These are phyloP conservation scores for Gymnothorax reevesii DNA, from an alignment of 2,797 vertebrate genomes.

Conservation along the genomic window DNA sequence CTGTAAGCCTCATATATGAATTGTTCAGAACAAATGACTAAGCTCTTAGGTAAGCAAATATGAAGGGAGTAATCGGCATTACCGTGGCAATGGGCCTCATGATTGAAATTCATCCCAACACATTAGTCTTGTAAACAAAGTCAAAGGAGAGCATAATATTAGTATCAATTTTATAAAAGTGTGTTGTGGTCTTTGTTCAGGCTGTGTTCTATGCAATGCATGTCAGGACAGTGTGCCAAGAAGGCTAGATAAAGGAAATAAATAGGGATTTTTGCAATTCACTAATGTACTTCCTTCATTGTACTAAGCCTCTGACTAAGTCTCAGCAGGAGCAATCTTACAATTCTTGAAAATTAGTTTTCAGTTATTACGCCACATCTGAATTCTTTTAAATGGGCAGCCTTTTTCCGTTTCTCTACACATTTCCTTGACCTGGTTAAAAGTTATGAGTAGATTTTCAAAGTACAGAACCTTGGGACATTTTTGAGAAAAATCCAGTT, in stretches of 20 bases:
- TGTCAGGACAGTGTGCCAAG: background rate
- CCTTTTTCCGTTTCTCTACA: no score
- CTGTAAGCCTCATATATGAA: background rate
- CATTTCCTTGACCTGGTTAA: no score
- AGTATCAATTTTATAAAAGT: background rate
- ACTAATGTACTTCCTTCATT: background rate
- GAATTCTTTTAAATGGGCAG: no score
- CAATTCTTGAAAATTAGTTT: background rate
- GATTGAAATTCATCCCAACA: background rate
- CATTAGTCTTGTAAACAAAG: slow-evolving; percentile 18
- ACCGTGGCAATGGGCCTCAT: slow-evolving; percentile 38
- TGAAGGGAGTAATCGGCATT: slow-evolving; percentile 9
- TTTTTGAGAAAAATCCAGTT: no score
- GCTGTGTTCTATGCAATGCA: slow-evolving; percentile 6
- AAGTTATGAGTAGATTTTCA: no score
- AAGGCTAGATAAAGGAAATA: background rate
- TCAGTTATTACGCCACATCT: background rate
- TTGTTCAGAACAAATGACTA: background rate
- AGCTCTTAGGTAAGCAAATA: slow-evolving; percentile 11
- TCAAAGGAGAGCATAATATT: background rate
- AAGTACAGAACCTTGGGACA: no score
- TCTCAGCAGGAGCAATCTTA: background rate
- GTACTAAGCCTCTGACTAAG: background rate
- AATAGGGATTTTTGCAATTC: background rate
- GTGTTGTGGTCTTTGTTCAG: background rate